Evolutionary conservation across 1,140 invertebrate genomes (phyloP).

Genomic region (Drosophila lacteicornis): DNA sequence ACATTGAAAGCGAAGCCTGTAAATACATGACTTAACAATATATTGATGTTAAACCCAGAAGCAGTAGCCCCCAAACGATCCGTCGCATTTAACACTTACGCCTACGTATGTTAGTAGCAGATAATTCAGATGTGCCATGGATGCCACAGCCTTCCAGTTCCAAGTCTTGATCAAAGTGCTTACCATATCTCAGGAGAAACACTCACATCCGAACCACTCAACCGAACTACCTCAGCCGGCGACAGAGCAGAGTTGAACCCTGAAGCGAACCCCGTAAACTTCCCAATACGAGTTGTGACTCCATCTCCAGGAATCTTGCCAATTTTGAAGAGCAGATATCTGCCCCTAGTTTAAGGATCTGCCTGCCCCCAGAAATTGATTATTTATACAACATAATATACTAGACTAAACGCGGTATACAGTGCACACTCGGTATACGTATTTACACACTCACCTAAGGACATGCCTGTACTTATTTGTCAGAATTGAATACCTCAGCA

Average conservation of each 20-base stretch:
- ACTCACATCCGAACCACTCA: slow-evolving; percentile 37
- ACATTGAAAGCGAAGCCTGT: slow-evolving; percentile 52
- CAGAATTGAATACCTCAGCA: slow-evolving; percentile 75
- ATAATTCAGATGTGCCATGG: slow-evolving; percentile 78
- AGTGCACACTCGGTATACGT: slow-evolving; percentile 35
- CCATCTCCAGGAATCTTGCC: slow-evolving; percentile 43
- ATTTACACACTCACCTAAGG: slow-evolving; percentile 26
- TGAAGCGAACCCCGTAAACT: slow-evolving; percentile 43
- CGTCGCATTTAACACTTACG: slow-evolving; percentile 49
- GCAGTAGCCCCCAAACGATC: slow-evolving; percentile 39
- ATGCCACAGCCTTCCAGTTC: slow-evolving; percentile 60
- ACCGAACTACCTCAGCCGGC: slow-evolving; percentile 74
- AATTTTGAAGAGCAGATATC: slow-evolving; percentile 32
- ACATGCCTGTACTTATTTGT: slow-evolving; percentile 57
- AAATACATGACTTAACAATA: slow-evolving; percentile 32
- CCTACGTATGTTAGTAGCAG: slow-evolving; percentile 48
- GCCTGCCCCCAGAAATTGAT: slow-evolving; percentile 18
- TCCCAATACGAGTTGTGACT: slow-evolving; percentile 52
- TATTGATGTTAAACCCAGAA: slow-evolving; percentile 26
- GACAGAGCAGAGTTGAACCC: slow-evolving; percentile 45
- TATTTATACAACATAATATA: slow-evolving; percentile 30
- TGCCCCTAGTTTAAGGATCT: slow-evolving; percentile 44
- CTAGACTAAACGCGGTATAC: slow-evolving; percentile 15
- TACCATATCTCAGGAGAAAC: slow-evolving; percentile 73
- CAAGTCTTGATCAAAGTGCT: slow-evolving; percentile 51